Conservation (phyloP, 2,888 invertebrate genomes). For the Anorthoa munda region DNA sequence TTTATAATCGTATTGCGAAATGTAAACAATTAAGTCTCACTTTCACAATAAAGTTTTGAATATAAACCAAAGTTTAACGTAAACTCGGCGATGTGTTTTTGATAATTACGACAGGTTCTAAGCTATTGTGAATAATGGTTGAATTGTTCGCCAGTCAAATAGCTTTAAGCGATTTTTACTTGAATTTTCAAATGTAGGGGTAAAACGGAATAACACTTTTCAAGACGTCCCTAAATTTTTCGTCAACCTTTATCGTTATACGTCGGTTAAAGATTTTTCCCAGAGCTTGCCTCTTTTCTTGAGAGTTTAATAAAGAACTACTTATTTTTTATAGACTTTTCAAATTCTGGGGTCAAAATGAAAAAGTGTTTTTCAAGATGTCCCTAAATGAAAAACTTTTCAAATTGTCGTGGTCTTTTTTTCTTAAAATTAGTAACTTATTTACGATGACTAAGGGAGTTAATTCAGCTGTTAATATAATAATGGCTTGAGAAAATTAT, state of each 20-base stretch:
- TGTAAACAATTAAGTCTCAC: slow-evolving; percentile 52
- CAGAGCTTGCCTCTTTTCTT: no score
- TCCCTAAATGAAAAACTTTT: neutral
- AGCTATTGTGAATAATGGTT: slow-evolving; percentile 20
- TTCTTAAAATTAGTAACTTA: neutral
- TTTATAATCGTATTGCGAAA: slow-evolving; percentile 49
- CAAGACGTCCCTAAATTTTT: no score
- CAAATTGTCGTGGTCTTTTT: neutral
- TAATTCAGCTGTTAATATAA: neutral
- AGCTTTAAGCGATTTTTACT: neutral
- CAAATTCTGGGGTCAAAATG: neutral
- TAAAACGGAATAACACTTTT: neutral
- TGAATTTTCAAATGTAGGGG: neutral
- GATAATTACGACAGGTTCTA: slow-evolving; percentile 47
- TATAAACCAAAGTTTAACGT: slow-evolving; percentile 41
- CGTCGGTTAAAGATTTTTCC: no score
- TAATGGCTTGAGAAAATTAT: slow-evolving; percentile 35
- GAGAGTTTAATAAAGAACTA: no score
- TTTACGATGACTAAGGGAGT: neutral
- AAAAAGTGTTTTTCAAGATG: neutral
- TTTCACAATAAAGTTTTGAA: slow-evolving; percentile 59
- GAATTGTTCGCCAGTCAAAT: slow-evolving; percentile 6
- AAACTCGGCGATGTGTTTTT: slow-evolving; percentile 45
- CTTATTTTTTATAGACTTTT: neutral
- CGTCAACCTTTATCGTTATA: no score